A percentile compares a stretch with the other conserved stretches of the same genome.
These are phyloP conservation scores for Antennarius maculatus DNA, from an alignment of 2,797 vertebrate species.

Conservation along the genomic window DNA sequence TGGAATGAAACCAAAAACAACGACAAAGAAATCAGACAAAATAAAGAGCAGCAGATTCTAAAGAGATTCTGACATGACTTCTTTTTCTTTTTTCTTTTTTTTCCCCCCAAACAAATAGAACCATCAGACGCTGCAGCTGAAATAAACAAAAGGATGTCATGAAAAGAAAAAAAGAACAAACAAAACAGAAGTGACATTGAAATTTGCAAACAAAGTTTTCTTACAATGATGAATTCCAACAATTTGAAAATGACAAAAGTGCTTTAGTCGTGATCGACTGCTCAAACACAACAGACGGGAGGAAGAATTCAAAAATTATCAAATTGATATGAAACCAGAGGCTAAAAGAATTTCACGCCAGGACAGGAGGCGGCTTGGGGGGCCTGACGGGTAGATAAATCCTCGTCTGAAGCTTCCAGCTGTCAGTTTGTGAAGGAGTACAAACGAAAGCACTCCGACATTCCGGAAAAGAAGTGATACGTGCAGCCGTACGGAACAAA, in stretches of 20 bases:
- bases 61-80: conserved; percentile 39
- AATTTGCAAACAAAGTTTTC: conserved; percentile 2
- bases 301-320: conserved; percentile 3
- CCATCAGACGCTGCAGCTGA: conserved; percentile 5
- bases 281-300: background rate
- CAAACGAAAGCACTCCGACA: background rate
- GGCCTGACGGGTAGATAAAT: background rate
- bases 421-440: background rate
- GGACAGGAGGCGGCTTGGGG: conserved; percentile 8
- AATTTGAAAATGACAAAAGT: conserved; percentile 1
- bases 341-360: too few species aligned
- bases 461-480: background rate
- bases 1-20: too few species aligned
- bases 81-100: conserved; percentile 20
- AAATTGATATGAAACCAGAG: conserved; percentile 7
- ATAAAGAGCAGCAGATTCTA: conserved; percentile 54
- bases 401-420: background rate
- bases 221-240: background rate
- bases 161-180: conserved; percentile 9
- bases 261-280: conserved; percentile 12
- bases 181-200: conserved; percentile 13
- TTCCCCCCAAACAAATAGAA: conserved; percentile 51
- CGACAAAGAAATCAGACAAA: conserved; percentile 62
- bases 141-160: conserved; percentile 12
- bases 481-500: background rate